Conservation (phyloP, 2,113 vertebrate species). For the Elephantulus edwardii region DNA sequence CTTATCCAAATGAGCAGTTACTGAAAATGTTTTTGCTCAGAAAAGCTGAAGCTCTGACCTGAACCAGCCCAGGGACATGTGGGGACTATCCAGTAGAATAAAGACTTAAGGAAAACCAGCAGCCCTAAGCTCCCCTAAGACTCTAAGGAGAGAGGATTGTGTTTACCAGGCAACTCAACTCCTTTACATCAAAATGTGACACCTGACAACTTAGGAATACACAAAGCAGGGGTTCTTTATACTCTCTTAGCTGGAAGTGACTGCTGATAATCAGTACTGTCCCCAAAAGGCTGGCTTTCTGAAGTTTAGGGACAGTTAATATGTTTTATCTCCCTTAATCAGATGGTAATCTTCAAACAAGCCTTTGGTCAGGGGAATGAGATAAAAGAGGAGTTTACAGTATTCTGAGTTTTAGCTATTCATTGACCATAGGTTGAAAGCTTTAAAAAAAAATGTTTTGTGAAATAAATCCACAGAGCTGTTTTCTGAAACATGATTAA, state of each 20-base stretch:
- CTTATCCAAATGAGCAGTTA: not conserved
- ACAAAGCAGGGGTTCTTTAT: not conserved
- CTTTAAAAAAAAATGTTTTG: slow-evolving; percentile 22
- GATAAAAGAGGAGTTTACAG: slow-evolving; percentile 1
- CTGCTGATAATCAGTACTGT: not conserved
- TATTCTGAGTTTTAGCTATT: slow-evolving; percentile 34
- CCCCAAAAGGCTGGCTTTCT: not conserved
- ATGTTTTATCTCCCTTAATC: not conserved
- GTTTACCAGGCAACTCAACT: not conserved
- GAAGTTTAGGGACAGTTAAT: not conserved
- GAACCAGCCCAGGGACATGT: not conserved
- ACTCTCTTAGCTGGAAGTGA: not conserved
- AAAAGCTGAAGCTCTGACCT: not conserved
- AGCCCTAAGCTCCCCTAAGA: not conserved
- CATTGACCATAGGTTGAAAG: slow-evolving; percentile 11
- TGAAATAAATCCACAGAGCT: not conserved
- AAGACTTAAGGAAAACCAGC: not conserved
- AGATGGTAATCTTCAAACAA: slow-evolving; percentile 41
- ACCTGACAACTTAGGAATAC: not conserved
- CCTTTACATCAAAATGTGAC: slow-evolving; percentile 16
- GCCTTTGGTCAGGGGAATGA: slow-evolving; percentile 8
- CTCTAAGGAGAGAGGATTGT: not conserved
- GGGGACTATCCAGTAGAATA: not conserved
- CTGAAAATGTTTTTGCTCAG: slow-evolving; percentile 25
- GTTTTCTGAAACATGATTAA: slow-evolving; percentile 14